phyloP scores from a whole-genome alignment of 2,113 vertebrate species.

The Natator depressus region DNA sequence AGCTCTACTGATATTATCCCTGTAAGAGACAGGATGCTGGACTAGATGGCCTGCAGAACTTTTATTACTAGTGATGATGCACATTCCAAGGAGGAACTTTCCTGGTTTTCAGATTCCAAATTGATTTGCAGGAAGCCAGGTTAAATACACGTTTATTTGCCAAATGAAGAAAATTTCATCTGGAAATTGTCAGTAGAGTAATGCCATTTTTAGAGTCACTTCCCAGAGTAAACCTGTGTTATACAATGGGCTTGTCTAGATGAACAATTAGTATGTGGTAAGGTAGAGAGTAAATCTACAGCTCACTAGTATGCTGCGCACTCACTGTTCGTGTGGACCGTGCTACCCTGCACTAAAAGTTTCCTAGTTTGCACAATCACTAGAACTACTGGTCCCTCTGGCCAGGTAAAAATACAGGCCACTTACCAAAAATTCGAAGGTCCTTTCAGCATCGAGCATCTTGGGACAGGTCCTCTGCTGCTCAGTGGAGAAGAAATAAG shows the following conservation, averaged over 20 bases:
- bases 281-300: background rate
- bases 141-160: background rate
- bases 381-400: background rate
- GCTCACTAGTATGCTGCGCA: background rate
- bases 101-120: background rate
- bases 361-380: background rate
- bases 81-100: background rate
- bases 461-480: background rate
- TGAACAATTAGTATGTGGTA: background rate
- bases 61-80: background rate
- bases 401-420: background rate
- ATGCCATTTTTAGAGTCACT: background rate
- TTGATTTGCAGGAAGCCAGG: background rate
- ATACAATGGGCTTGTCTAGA: background rate
- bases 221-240: background rate
- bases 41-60: background rate
- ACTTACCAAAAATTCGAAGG: background rate
- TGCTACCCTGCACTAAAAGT: background rate
- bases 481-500: background rate
- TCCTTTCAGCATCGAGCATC: background rate
- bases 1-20: background rate
- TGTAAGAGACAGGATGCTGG: background rate
- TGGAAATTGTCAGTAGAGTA: background rate
- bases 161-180: background rate
- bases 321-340: background rate